A percentile compares a stretch with the other conserved stretches of the same genome.
These are phyloP conservation scores for Oreocharis arfaki DNA, from an alignment of 2,113 vertebrate species.

Conservation along the genomic window DNA sequence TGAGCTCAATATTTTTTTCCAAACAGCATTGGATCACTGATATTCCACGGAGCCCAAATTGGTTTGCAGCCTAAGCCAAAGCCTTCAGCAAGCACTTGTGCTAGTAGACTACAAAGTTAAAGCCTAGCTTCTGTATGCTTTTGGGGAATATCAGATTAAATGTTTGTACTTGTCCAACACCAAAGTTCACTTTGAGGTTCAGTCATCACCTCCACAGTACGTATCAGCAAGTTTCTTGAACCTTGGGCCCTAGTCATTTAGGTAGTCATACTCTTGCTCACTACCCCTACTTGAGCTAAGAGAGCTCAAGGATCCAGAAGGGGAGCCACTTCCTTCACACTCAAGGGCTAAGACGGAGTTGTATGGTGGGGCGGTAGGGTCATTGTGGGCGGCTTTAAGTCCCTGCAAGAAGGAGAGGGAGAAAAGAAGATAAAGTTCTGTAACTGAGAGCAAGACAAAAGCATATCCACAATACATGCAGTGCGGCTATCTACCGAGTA, in stretches of 20 bases:
- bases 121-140: slow-evolving; percentile 91
- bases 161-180: slow-evolving; percentile 85
- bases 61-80: slow-evolving; percentile 88
- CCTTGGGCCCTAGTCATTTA: slow-evolving; percentile 98
- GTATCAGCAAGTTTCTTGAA: slow-evolving; percentile 99
- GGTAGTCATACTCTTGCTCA: slow-evolving; percentile 99
- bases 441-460: background rate
- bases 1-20: slow-evolving; percentile 91
- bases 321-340: slow-evolving; percentile 96
- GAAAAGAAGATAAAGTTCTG: background rate
- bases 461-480: background rate
- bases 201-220: slow-evolving; percentile 96
- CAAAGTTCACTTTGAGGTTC: slow-evolving; percentile 77
- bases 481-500: background rate
- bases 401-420: slow-evolving; percentile 77
- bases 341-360: slow-evolving; percentile 98
- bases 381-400: slow-evolving; percentile 95
- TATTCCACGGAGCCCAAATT: slow-evolving; percentile 82
- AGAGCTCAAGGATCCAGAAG: slow-evolving; percentile 95
- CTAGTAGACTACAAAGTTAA: slow-evolving; percentile 97
- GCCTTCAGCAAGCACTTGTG: slow-evolving; percentile 94
- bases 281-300: slow-evolving; percentile 97
- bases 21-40: slow-evolving; percentile 89
- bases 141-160: slow-evolving; percentile 88
- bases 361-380: slow-evolving; percentile 94